Conservation (phyloP, 2,888 invertebrate species). For the Harpalus rubripes region DNA sequence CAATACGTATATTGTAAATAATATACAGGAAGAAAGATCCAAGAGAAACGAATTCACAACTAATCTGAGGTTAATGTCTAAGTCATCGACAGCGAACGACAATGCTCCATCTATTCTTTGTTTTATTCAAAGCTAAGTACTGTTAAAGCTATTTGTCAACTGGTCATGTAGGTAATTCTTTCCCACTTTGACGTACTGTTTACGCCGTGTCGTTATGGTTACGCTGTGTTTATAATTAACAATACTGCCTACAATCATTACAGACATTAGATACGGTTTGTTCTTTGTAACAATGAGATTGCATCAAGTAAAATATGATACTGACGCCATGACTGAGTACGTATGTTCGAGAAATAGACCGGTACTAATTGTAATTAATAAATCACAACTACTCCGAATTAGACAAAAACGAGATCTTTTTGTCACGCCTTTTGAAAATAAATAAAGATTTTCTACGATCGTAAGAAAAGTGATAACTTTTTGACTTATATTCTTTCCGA, state of each 20-base stretch:
- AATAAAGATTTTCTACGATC: too few species aligned
- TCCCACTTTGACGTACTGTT: slow-evolving; percentile 49
- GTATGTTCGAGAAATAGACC: slow-evolving; percentile 40
- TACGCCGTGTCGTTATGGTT: slow-evolving; percentile 45
- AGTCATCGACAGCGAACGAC: slow-evolving; percentile 19
- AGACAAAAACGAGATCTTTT: background rate
- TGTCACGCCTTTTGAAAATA: too few species aligned
- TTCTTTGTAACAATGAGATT: slow-evolving; percentile 52
- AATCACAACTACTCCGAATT: slow-evolving; percentile 7
- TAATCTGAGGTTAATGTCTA: background rate
- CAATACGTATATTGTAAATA: background rate
- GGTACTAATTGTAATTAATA: slow-evolving; percentile 42
- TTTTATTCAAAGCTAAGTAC: slow-evolving; percentile 16
- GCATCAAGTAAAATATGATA: slow-evolving; percentile 43
- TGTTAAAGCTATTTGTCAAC: slow-evolving; percentile 48
- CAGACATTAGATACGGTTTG: slow-evolving; percentile 51
- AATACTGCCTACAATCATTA: slow-evolving; percentile 53
- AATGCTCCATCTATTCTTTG: background rate
- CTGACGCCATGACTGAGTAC: slow-evolving; percentile 25
- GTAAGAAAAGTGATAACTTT: too few species aligned
- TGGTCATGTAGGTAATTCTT: slow-evolving; percentile 32
- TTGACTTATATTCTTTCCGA: too few species aligned
- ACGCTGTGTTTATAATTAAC: slow-evolving; percentile 48
- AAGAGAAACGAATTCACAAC: background rate
- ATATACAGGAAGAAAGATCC: background rate